These are phyloP conservation scores for Trinorchestia longiramus DNA, from an alignment of 1,140 invertebrate genomes.

Conservation along the genomic window DNA sequence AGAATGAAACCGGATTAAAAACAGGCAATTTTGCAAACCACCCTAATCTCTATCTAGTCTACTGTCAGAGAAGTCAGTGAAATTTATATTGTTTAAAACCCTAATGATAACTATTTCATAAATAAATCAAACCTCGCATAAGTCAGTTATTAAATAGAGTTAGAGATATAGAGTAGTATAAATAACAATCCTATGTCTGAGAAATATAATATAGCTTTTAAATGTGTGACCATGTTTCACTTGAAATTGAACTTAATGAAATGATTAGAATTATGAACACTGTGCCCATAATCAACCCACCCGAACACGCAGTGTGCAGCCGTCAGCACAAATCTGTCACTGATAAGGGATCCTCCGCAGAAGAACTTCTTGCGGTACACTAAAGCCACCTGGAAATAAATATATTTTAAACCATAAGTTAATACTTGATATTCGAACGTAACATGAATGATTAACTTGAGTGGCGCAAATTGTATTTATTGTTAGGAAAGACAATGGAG, in stretches of 20 bases:
- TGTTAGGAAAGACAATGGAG: too few relatives aligned
- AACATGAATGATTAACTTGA: not conserved
- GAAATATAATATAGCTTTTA: not conserved
- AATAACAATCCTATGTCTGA: not conserved
- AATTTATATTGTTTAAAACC: too few relatives aligned
- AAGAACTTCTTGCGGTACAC: slow-evolving; percentile 65
- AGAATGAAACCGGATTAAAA: too few relatives aligned
- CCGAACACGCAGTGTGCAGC: slow-evolving; percentile 65
- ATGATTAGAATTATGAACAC: not conserved
- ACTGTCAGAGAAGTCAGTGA: too few relatives aligned
- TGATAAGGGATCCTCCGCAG: slow-evolving; percentile 65
- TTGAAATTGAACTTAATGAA: not conserved
- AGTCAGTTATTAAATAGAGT: too few relatives aligned
- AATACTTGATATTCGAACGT: not conserved
- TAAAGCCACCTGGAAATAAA: slow-evolving; percentile 61
- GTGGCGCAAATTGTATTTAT: not conserved
- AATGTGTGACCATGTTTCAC: not conserved
- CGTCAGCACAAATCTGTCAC: slow-evolving; percentile 62
- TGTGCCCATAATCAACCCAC: slow-evolving; percentile 37
- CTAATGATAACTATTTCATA: too few relatives aligned
- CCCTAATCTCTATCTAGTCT: too few relatives aligned
- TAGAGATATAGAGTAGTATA: too few relatives aligned
- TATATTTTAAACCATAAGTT: not conserved
- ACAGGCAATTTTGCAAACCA: too few relatives aligned
- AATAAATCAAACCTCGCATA: too few relatives aligned